These are phyloP conservation scores for Syngnathus scovelli DNA, from an alignment of 2,113 vertebrate species.

Conservation along the genomic window DNA sequence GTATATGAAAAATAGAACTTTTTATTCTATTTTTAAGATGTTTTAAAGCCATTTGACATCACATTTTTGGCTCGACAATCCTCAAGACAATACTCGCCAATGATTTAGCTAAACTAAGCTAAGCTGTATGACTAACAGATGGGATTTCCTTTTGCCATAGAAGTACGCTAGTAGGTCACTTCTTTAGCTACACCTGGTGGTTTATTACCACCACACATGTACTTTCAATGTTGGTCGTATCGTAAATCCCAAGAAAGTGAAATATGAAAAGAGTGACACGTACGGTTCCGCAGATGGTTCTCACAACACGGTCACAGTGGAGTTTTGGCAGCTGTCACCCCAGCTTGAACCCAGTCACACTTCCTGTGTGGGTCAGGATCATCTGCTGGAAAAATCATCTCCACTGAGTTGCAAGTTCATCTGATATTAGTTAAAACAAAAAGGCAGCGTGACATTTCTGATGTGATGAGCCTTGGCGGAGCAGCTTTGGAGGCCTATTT, in stretches of 20 bases:
- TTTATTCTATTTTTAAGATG: no score
- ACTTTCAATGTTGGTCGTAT: no score
- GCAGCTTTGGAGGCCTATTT: background rate
- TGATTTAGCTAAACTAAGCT: background rate
- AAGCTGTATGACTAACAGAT: background rate
- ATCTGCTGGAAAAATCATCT: constrained; percentile 15
- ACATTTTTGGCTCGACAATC: no score
- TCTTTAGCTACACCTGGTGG: background rate
- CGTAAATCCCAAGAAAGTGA: background rate
- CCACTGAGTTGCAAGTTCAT: background rate
- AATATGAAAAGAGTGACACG: background rate
- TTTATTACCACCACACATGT: background rate
- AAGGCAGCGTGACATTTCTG: constrained; percentile 9
- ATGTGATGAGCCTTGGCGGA: background rate
- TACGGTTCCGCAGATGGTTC: background rate
- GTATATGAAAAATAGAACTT: no score
- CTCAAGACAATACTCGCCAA: no score
- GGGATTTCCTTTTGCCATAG: background rate
- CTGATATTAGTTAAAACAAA: background rate
- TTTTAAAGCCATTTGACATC: no score
- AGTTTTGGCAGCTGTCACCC: constrained; percentile 43
- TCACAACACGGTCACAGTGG: background rate
- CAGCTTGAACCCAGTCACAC: constrained; percentile 22
- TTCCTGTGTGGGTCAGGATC: constrained; percentile 18
- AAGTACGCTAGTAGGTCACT: background rate